phyloP scores from a whole-genome alignment of 2,113 vertebrate species.

The Heloderma charlesbogerti region DNA sequence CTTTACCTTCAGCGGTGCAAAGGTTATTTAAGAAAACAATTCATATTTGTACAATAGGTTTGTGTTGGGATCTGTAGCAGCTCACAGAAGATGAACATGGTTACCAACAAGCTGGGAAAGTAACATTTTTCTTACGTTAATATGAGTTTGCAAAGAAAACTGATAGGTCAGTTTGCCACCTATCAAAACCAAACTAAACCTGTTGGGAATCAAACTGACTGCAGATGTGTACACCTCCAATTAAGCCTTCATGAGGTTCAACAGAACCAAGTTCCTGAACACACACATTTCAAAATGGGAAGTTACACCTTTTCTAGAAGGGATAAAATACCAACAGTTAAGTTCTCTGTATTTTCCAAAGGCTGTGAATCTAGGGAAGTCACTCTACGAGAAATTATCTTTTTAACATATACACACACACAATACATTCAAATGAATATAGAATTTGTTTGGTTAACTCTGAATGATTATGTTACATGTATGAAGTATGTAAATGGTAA shows the following conservation, averaged over 20 bases:
- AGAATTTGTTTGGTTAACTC: not conserved
- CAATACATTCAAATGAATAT: not conserved
- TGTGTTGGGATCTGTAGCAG: not conserved
- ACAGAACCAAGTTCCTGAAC: slow-evolving; percentile 6
- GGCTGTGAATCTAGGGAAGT: rapidly evolving
- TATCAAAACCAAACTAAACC: not conserved
- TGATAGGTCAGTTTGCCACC: not conserved
- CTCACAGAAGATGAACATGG: not conserved
- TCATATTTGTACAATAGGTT: not conserved
- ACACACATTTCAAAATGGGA: not conserved
- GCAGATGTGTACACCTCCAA: not conserved
- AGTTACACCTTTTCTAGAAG: not conserved
- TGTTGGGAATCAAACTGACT: not conserved
- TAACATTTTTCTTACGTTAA: not conserved
- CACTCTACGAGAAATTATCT: not conserved
- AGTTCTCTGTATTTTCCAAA: not conserved
- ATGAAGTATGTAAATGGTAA: not conserved
- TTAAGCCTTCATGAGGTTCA: not conserved
- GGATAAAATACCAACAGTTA: not conserved
- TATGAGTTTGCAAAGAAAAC: not conserved
- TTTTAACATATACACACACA: not conserved
- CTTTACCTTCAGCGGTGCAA: not conserved
- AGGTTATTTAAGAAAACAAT: not conserved
- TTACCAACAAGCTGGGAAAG: not conserved
- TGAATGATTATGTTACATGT: not conserved